phyloP scores from a whole-genome alignment of 2,113 vertebrate species.

The Saguinus imperator region DNA sequence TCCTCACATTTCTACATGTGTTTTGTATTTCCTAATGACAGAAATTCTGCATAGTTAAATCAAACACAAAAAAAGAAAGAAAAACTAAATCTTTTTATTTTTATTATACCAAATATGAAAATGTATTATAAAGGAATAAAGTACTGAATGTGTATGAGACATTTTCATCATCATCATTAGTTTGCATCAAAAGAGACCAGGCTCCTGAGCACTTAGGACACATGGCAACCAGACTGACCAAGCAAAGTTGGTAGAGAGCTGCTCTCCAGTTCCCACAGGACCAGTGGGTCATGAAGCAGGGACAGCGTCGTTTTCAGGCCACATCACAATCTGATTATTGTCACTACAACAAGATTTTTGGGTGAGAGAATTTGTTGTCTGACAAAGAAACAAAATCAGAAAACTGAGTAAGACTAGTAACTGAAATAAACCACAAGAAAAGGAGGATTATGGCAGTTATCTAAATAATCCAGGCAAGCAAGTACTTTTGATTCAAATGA shows the following conservation, averaged over 20 bases:
- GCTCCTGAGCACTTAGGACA: background rate
- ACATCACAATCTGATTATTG: background rate
- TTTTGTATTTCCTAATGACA: background rate
- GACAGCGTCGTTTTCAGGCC: background rate
- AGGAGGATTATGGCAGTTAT: background rate
- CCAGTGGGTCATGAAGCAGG: background rate
- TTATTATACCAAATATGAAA: background rate
- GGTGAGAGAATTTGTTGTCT: background rate
- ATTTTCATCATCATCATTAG: background rate
- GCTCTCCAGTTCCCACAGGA: background rate
- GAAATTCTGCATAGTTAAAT: background rate
- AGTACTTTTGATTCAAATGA: background rate
- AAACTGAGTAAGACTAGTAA: background rate
- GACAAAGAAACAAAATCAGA: background rate
- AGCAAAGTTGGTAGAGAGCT: fast-evolving
- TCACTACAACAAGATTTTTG: background rate
- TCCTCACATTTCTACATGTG: background rate
- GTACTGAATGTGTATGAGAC: background rate
- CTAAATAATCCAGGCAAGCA: background rate
- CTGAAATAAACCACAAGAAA: background rate
- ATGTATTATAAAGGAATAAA: background rate
- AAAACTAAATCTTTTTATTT: background rate
- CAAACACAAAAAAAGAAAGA: background rate
- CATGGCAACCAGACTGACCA: no score
- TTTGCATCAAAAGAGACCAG: no score